phyloP scores from a whole-genome alignment of 2,888 invertebrate genomes.

The Rhodophaea formosa region DNA sequence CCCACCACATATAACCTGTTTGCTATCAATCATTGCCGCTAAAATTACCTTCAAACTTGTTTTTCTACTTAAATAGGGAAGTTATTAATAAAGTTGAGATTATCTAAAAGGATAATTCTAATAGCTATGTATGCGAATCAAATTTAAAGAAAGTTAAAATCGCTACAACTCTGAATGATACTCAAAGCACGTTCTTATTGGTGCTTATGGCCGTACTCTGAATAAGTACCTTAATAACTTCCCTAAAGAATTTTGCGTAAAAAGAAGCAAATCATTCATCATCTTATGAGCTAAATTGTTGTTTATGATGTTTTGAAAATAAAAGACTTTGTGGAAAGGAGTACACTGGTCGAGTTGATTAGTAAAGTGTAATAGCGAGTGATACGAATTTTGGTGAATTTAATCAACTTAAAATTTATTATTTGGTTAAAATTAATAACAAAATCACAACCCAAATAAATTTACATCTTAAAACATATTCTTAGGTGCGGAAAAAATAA shows the following conservation, averaged over 20 bases:
- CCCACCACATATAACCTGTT: too few species aligned
- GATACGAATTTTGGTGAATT: background rate
- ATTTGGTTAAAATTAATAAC: too few species aligned
- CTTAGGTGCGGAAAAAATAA: too few species aligned
- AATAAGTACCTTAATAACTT: background rate
- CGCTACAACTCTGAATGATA: background rate
- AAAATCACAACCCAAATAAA: too few species aligned
- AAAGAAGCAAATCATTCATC: conserved; percentile 1
- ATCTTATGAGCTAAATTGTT: background rate
- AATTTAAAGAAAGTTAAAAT: background rate
- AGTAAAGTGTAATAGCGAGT: background rate
- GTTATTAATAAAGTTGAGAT: too few species aligned
- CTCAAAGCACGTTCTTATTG: background rate
- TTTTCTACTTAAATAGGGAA: too few species aligned
- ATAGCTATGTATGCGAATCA: background rate
- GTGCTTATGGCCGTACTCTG: background rate
- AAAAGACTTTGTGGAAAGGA: background rate
- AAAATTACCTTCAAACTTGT: too few species aligned
- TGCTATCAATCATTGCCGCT: too few species aligned
- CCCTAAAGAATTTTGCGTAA: background rate
- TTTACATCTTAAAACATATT: too few species aligned
- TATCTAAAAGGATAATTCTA: too few species aligned
- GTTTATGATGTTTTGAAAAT: conserved; percentile 10
- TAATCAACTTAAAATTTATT: background rate
- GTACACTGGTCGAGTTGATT: background rate